Percentiles rank a stretch among this genome's conserved stretches.
These are phyloP conservation scores for Macrostomum cliftonense DNA, from an alignment of 2,888 invertebrate genomes.

Conservation along the genomic window DNA sequence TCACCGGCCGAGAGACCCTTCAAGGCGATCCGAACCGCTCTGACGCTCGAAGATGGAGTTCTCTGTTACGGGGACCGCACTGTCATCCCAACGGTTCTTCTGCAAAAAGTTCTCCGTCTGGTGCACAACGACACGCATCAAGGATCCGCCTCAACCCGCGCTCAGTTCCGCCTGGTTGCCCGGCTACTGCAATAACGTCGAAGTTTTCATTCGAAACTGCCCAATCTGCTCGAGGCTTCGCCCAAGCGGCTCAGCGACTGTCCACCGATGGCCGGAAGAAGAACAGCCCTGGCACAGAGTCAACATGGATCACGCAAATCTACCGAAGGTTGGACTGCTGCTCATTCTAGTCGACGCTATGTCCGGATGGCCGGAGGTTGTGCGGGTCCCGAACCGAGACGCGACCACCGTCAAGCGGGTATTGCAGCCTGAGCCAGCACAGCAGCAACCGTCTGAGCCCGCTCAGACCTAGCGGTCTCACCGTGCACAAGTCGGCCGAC, in stretches of 20 bases:
- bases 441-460: too few relatives aligned
- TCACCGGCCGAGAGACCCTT: not conserved
- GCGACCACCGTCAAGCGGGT: slow-evolving; percentile 1
- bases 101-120: not conserved
- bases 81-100: not conserved
- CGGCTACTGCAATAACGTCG: not conserved
- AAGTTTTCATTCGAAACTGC: not conserved
- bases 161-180: slow-evolving; percentile 1
- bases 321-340: slow-evolving; percentile 2
- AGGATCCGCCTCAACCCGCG: not conserved
- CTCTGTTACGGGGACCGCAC: slow-evolving; percentile 3
- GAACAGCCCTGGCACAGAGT: not conserved
- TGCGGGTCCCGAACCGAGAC: slow-evolving; percentile 1
- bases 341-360: slow-evolving; percentile 3
- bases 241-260: not conserved
- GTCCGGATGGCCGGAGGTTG: slow-evolving; percentile 4
- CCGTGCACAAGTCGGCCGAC: too few relatives aligned
- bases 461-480: too few relatives aligned
- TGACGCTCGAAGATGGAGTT: slow-evolving; percentile 3
- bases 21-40: not conserved
- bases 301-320: slow-evolving; percentile 3
- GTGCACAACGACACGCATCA: slow-evolving; percentile 2
- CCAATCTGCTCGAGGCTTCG: not conserved
- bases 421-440: too few relatives aligned
- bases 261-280: slow-evolving; percentile 2